Evolutionary conservation across 2,888 invertebrate species (phyloP).

Genomic region (Apocheima hispidaria): DNA sequence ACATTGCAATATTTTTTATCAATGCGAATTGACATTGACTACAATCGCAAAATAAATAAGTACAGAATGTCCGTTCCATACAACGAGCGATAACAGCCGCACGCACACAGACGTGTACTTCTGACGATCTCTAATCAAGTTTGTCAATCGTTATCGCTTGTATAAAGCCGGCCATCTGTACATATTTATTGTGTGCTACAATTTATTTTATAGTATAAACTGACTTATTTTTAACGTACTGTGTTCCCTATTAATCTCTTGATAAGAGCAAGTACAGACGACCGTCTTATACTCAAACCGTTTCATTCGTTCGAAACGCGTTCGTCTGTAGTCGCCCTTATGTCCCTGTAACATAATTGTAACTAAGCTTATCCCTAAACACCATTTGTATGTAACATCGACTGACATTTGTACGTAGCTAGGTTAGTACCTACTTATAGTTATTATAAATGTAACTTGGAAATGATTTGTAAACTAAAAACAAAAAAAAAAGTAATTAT

Average conservation of each 20-base stretch:
- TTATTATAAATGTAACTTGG: slow-evolving; percentile 41
- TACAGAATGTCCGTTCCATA: no score
- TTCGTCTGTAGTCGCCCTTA: slow-evolving; percentile 53
- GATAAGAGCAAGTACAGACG: slow-evolving; percentile 53
- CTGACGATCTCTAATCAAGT: no score
- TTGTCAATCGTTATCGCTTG: no score
- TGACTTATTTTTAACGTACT: slow-evolving; percentile 57
- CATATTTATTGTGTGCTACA: no score
- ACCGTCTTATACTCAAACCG: slow-evolving; percentile 57
- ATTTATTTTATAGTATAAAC: slow-evolving; percentile 54
- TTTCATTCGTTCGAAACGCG: slow-evolving; percentile 52
- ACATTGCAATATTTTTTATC: slow-evolving; percentile 70
- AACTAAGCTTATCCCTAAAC: slow-evolving; percentile 71
- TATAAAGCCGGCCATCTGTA: no score
- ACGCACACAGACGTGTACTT: no score
- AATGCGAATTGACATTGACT: slow-evolving; percentile 47
- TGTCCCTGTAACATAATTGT: slow-evolving; percentile 51
- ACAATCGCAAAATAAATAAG: no score
- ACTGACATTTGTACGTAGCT: slow-evolving; percentile 84
- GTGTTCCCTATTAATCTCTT: slow-evolving; percentile 60
- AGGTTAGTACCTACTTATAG: slow-evolving; percentile 69
- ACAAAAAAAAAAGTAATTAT: slow-evolving; percentile 47
- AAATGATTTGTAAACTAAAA: slow-evolving; percentile 52
- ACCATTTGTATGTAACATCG: slow-evolving; percentile 84
- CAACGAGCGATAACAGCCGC: no score